Percentiles rank a stretch among this genome's conserved stretches.
Conservation (phyloP, 1,140 invertebrate genomes). For the Zaprionus vittiger region DNA sequence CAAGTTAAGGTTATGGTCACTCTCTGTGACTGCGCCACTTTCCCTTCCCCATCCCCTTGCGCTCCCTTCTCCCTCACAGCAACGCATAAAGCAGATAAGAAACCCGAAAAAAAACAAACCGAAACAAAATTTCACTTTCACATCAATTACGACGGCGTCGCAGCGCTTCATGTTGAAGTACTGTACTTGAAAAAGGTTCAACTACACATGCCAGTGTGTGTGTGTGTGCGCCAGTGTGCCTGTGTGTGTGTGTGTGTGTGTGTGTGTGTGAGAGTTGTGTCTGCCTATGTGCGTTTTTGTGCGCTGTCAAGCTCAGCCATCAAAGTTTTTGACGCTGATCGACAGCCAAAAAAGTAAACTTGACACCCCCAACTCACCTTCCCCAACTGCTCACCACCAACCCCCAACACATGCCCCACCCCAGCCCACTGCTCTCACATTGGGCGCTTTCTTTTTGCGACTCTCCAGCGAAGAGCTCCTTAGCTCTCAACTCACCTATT, state of each 20-base stretch:
- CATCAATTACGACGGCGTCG: conserved; percentile 71
- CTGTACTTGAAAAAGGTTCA: conserved; percentile 60
- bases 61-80: background rate
- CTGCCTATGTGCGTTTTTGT: conserved; percentile 13
- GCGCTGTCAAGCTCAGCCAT: conserved; percentile 33
- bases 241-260: background rate
- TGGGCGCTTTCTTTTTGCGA: conserved; percentile 37
- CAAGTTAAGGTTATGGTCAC: conserved; percentile 79
- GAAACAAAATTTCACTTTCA: conserved; percentile 76
- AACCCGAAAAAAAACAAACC: conserved; percentile 32
- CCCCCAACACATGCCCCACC: background rate
- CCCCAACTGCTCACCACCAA: background rate
- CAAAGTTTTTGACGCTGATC: conserved; percentile 47
- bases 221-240: conserved; percentile 9
- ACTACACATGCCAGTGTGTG: conserved; percentile 8
- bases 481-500: background rate
- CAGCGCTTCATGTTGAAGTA: conserved; percentile 49
- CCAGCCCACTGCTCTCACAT: conserved; percentile 1
- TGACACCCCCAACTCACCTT: conserved; percentile 19
- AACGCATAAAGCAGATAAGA: conserved; percentile 42
- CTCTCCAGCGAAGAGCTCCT: conserved; percentile 15
- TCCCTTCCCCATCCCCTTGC: conserved; percentile 9
- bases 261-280: conserved; percentile 5
- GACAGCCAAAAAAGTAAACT: conserved; percentile 17
- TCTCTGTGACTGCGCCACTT: conserved; percentile 41